A percentile compares a stretch with the other conserved stretches of the same genome.
Conservation (phyloP, 2,113 vertebrate species). For the Glaucomys volans region DNA sequence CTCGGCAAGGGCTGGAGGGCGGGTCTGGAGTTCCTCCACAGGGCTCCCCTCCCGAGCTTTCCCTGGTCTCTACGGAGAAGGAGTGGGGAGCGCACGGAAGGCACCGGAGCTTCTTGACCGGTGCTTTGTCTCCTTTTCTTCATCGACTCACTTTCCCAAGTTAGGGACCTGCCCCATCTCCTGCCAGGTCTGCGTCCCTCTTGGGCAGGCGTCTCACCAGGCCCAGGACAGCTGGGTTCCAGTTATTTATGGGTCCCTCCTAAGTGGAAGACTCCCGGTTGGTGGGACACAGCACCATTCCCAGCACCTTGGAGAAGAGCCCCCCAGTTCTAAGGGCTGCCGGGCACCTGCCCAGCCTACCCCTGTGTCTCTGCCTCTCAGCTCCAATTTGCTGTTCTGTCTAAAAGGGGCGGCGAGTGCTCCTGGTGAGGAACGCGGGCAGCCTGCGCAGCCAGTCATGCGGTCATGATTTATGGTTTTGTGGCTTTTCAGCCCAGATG, state of each 20-base stretch:
- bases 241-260: background rate
- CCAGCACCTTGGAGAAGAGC: background rate
- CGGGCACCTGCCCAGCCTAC: background rate
- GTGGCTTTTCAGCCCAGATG: background rate
- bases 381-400: background rate
- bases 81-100: too few species aligned
- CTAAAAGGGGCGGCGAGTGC: background rate
- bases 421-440: background rate
- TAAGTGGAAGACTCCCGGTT: background rate
- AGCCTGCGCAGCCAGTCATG: background rate
- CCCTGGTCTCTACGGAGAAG: background rate
- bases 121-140: background rate
- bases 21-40: accelerated
- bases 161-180: background rate
- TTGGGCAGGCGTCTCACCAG: accelerated
- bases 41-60: background rate
- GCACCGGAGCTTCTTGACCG: background rate
- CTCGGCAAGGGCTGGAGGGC: accelerated
- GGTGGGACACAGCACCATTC: accelerated
- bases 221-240: background rate
- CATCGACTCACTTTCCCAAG: background rate
- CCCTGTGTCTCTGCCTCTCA: background rate
- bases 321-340: background rate
- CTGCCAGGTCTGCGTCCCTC: too few species aligned
- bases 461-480: background rate